Evolutionary conservation across 1,140 invertebrate genomes (phyloP).

Genomic region (Bombus balteatus): DNA sequence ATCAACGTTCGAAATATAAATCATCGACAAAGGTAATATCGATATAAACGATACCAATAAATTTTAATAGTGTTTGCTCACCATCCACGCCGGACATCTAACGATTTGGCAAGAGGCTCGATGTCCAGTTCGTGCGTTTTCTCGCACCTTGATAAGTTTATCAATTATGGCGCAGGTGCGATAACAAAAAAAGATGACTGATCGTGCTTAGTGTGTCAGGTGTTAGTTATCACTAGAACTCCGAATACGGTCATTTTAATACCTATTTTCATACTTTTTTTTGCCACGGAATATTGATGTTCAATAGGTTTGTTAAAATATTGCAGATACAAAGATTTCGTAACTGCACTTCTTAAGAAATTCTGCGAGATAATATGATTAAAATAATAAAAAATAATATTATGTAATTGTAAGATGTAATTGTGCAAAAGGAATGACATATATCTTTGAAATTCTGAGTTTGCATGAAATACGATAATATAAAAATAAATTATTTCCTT

Average conservation of each 20-base stretch:
- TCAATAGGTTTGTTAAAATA: too few relatives aligned
- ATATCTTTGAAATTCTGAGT: too few relatives aligned
- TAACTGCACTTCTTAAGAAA: background rate
- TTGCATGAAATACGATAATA: too few relatives aligned
- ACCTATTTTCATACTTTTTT: background rate
- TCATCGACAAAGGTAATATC: background rate
- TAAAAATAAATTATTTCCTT: too few relatives aligned
- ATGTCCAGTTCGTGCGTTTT: background rate
- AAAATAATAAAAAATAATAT: background rate
- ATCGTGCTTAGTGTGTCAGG: background rate
- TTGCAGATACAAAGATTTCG: too few relatives aligned
- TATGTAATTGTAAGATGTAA: background rate
- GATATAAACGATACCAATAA: background rate
- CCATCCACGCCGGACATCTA: constrained; percentile 39
- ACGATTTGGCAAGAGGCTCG: background rate
- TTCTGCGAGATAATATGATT: background rate
- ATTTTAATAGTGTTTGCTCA: background rate
- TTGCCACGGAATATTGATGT: background rate
- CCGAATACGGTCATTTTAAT: background rate
- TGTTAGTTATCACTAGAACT: constrained; percentile 10
- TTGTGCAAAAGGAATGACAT: background rate
- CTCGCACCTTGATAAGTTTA: constrained; percentile 16
- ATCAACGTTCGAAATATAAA: background rate
- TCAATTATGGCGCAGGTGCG: constrained; percentile 25
- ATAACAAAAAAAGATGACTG: background rate